Conservation (phyloP, 1,140 invertebrate species). For the Pseudomyrmex concolor region DNA sequence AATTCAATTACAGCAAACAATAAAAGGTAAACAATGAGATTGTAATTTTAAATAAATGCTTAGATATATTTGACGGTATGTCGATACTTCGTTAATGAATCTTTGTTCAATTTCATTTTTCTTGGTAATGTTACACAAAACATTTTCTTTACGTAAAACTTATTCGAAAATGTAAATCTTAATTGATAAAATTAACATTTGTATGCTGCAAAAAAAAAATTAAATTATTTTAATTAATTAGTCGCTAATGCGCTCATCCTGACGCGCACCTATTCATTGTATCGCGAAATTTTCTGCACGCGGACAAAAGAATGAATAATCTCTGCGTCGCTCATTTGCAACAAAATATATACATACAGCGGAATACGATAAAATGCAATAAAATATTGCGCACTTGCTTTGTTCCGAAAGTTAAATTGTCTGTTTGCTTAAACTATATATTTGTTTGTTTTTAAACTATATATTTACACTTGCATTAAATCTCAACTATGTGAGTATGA, state of each 20-base stretch:
- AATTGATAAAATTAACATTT: constrained; percentile 26
- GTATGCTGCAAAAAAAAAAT: constrained; percentile 1
- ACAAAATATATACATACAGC: neutral
- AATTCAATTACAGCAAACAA: no score
- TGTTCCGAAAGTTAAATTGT: neutral
- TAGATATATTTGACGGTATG: no score
- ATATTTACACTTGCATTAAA: neutral
- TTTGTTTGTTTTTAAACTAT: constrained; percentile 18
- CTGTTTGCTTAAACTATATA: constrained; percentile 18
- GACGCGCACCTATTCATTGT: no score
- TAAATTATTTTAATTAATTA: neutral
- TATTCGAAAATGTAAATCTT: constrained; percentile 9
- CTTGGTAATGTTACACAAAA: neutral
- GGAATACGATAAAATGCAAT: neutral
- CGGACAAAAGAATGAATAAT: constrained; percentile 44
- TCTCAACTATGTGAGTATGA: constrained; percentile 2
- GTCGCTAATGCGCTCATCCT: neutral
- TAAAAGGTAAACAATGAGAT: no score
- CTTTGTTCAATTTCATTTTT: neutral
- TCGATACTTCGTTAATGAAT: no score
- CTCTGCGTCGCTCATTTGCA: neutral
- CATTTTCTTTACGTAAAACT: neutral
- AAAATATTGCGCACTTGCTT: neutral
- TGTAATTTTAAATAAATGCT: no score
- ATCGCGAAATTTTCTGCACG: constrained; percentile 31